phyloP scores from a whole-genome alignment of 1,140 invertebrate species.

The Drosophila lacteicornis region DNA sequence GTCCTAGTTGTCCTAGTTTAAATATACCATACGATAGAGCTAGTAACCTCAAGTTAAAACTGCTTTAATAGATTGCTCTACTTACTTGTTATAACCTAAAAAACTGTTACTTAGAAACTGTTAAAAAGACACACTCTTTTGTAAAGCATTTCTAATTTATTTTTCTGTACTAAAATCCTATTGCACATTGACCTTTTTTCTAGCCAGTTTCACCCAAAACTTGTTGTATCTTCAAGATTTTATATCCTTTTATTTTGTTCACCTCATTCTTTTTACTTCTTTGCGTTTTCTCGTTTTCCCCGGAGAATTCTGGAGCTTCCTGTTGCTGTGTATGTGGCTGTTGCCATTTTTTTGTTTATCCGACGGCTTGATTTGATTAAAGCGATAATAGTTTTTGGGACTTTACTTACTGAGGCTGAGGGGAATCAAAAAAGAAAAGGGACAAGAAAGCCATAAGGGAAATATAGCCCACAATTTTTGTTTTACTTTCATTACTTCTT shows the following conservation, averaged over 20 bases:
- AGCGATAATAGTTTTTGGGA: slow-evolving; percentile 78
- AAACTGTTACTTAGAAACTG: not conserved
- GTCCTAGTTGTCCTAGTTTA: no score
- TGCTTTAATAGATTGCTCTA: no score
- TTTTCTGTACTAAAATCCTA: not conserved
- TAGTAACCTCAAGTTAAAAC: no score
- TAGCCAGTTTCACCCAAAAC: not conserved
- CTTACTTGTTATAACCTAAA: no score
- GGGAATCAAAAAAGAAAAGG: not conserved
- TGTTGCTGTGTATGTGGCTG: slow-evolving; percentile 5
- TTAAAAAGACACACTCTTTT: not conserved
- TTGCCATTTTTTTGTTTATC: slow-evolving; percentile 31
- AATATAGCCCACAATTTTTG: not conserved
- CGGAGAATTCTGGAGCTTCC: slow-evolving; percentile 8
- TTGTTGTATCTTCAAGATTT: slow-evolving; percentile 9
- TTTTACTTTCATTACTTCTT: no score
- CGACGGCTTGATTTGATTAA: slow-evolving; percentile 69
- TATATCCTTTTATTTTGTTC: slow-evolving; percentile 18
- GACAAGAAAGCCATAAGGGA: not conserved
- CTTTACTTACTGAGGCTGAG: slow-evolving; percentile 53
- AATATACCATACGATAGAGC: no score
- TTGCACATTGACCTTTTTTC: not conserved
- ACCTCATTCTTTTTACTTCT: slow-evolving; percentile 2
- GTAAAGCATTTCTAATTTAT: not conserved
- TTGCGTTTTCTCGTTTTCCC: slow-evolving; percentile 24